Evolutionary conservation across 2,797 vertebrate genomes (phyloP).

Genomic region (Dermochelys coriacea): DNA sequence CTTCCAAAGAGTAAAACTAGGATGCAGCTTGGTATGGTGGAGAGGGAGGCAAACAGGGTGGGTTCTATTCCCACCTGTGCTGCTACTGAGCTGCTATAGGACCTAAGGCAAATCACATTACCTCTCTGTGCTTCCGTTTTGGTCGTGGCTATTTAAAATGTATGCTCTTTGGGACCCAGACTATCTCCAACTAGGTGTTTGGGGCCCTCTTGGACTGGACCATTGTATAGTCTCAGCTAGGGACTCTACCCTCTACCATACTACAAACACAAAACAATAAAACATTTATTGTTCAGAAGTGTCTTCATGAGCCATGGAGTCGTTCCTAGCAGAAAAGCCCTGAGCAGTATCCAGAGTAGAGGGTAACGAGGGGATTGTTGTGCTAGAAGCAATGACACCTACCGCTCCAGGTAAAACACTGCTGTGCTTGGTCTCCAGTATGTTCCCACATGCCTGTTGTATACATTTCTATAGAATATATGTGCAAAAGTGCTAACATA

Average conservation of each 20-base stretch:
- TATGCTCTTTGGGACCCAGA: background rate
- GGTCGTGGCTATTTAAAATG: no score
- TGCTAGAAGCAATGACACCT: background rate
- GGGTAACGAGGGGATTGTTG: background rate
- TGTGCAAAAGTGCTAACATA: no score
- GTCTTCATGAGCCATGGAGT: background rate
- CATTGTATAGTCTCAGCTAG: background rate
- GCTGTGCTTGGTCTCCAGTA: background rate
- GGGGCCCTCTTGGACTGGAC: accelerated
- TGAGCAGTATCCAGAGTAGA: background rate
- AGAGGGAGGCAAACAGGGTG: no score
- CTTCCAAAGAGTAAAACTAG: no score
- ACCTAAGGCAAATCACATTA: no score
- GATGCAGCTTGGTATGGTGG: no score
- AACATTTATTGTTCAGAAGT: no score
- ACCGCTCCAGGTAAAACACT: accelerated
- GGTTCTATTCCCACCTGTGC: no score
- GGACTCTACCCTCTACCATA: background rate
- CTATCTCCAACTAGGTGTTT: background rate
- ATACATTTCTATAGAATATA: no score
- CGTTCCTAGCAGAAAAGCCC: background rate
- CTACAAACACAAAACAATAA: no score
- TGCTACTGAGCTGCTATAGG: no score
- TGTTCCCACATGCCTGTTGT: background rate
- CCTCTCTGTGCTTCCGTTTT: no score